Evolutionary conservation across 2,113 vertebrate species (phyloP), one percentile per base, ranked within the genome.

Genomic region (Lophochroa leadbeateri): DNA sequence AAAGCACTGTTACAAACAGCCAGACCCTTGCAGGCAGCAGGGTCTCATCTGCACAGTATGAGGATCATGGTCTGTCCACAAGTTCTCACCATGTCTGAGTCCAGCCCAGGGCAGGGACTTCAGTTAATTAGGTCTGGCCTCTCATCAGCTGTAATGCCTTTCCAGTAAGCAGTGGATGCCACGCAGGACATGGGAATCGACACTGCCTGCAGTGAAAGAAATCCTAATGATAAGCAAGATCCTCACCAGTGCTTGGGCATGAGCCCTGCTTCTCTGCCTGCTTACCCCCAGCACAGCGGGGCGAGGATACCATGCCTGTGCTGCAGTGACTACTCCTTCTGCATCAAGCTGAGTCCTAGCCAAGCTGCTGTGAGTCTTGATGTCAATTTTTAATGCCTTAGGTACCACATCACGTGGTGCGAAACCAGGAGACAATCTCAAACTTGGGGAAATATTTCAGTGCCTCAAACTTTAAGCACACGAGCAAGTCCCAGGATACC

Each of bases 401-500:
- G 41, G 41, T 44, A 49, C 55, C 72, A 35, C 31, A 41, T 23
- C 47, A 28, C 1, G 0, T 7, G 31, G 33, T 81, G 43, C 5
- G 44, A 74, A 86, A 81, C 14, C 27, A 71, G 10, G 55, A 83
- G 41, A 23, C 29, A 64, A 35, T 17, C 44, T 72, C 41, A 77
- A 87, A 89, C 57, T 43, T 46, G 65, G 82, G 85, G 74, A 91
- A 92, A 71, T 89, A 90, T 49, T 95, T 93, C 39, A n/a, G 14
- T 49, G 61, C 50, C 55, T 78, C 70, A 75, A 86, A 92, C 35
- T 90, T 94, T 64, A 94, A 92, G 71, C 79, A 86, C 76, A 68
- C 5, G 33, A 95, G 20, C 35, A 53, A 84, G 65, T 90, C 95
- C 57, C 85, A 39, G 60, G 76, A 55, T 76, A 95, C 35, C 61